A percentile compares a stretch with the other conserved stretches of the same genome.
Evolutionary conservation across 2,888 invertebrate species (phyloP).

Genomic region (Ophion ventricosus): DNA sequence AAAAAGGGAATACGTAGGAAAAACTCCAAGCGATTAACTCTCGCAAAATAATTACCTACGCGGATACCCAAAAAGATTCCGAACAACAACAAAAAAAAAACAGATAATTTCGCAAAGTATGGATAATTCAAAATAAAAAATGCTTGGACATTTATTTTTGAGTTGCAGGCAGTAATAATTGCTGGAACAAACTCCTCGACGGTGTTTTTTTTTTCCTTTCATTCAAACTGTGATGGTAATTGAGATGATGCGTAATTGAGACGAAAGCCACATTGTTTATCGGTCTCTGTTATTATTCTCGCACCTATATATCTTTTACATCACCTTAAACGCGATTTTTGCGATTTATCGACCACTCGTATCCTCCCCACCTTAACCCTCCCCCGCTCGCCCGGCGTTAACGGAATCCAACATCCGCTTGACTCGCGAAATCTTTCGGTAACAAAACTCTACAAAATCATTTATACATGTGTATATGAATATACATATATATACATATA

Average conservation of each 20-base stretch:
- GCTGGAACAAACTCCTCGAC: background rate
- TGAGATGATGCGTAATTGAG: background rate
- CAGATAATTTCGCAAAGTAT: background rate
- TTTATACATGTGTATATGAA: constrained; percentile 32
- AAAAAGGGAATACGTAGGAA: background rate
- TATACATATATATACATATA: constrained; percentile 22
- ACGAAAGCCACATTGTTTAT: too few species aligned
- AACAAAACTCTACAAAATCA: constrained; percentile 62
- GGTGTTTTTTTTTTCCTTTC: constrained; percentile 5
- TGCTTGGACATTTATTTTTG: background rate
- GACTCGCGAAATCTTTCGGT: constrained; percentile 31
- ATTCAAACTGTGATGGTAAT: background rate
- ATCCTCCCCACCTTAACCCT: background rate
- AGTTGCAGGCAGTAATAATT: background rate
- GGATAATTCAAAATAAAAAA: background rate
- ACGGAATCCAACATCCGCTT: constrained; percentile 28
- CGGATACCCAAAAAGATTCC: background rate
- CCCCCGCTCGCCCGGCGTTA: background rate
- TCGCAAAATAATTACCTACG: background rate
- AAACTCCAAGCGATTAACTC: background rate
- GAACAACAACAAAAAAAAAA: background rate
- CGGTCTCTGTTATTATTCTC: too few species aligned
- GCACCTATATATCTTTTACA: too few species aligned
- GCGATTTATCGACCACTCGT: constrained; percentile 15
- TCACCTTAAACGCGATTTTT: background rate